Percentiles rank a stretch among this genome's conserved stretches.
phyloP scores from a whole-genome alignment of 2,797 vertebrate species.

The Triplophysa yarkandensis region DNA sequence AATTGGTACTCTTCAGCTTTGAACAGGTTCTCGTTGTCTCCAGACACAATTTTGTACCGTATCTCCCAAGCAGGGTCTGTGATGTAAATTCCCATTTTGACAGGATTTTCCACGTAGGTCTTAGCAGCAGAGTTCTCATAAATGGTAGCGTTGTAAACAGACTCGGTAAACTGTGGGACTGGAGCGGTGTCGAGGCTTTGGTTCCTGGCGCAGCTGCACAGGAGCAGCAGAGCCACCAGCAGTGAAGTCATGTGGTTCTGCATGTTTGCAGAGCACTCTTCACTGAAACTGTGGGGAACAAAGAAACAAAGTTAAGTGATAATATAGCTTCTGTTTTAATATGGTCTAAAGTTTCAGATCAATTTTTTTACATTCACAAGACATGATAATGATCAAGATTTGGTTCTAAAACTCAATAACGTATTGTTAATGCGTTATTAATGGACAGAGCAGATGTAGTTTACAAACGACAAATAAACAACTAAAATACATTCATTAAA shows the following conservation, averaged over 20 bases:
- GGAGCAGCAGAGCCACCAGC: conserved; percentile 78
- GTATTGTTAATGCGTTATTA: neutral
- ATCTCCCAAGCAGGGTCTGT: conserved; percentile 87
- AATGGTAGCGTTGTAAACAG: conserved; percentile 92
- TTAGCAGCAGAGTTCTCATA: conserved; percentile 98
- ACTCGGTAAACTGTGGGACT: conserved; percentile 86
- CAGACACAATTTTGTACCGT: conserved; percentile 96
- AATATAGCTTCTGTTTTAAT: neutral
- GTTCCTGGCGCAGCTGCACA: conserved; percentile 80
- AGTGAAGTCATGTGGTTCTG: conserved; percentile 80
- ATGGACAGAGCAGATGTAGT: neutral
- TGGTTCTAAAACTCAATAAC: too few relatives aligned
- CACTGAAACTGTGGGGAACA: conserved; percentile 77
- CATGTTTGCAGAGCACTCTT: conserved; percentile 82
- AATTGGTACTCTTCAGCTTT: conserved; percentile 95
- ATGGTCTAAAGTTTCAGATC: neutral
- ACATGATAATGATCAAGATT: too few relatives aligned
- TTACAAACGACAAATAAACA: neutral
- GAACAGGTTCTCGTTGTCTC: conserved; percentile 96
- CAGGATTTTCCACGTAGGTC: conserved; percentile 90
- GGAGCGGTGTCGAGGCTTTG: conserved; percentile 71
- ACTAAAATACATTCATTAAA: neutral
- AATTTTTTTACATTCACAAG: conserved; percentile 2
- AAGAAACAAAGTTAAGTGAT: conserved; percentile 29
- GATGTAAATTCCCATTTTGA: conserved; percentile 94